Base-by-base conservation (phyloP, 1,140 invertebrate genomes). In the Metopolophium dirhodum region DNA sequence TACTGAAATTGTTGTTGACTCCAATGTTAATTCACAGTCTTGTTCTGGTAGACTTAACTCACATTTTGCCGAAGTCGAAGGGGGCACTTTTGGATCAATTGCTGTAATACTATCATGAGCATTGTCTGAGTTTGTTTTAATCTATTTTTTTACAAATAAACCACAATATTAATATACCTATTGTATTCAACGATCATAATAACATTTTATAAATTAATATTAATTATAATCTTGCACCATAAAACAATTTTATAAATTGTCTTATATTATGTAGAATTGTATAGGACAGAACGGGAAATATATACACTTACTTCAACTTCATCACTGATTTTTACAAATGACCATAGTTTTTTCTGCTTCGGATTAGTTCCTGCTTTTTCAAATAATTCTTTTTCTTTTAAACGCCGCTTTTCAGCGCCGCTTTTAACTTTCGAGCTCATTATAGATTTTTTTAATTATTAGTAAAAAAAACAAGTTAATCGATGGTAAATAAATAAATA, bases 311-410 rank as follows among this genome's bases (percentile, higher is more conserved):
- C 82, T 41, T 85, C 82, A 85, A 41, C 82, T 35, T 82, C 77
- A 82, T 82, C 77, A 85, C 23, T 41, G 37, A 20, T 85, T 85
- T 85, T 85, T 41, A 85, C 35, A 41, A 85, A 85, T 85, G 82
- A 85, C 82, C 82, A 85, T 85, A 82, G n/a, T 82, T 82, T 82
- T 85, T 41, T 85, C 26, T 85, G 82, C 37, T 85, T 85, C 7
- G 82, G 82, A 45, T 85, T 41, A 45, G 35, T 85, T 85, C 82
- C 37, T 35, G 77, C 77, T 82, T 82, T 57, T 57, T 57, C 54
- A 57, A 57, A 57, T 57, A 57, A 23, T 57, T 57, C 54, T 57
- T 57, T 57, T 57, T 57, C 54, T 57, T 57, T 57, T 57, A 57
- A 57, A 57, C 54, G 54, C 54, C 54, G 54, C 22, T 57, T 57